phyloP scores from a whole-genome alignment of 2,888 invertebrate genomes.

The Agrotis clavis region DNA sequence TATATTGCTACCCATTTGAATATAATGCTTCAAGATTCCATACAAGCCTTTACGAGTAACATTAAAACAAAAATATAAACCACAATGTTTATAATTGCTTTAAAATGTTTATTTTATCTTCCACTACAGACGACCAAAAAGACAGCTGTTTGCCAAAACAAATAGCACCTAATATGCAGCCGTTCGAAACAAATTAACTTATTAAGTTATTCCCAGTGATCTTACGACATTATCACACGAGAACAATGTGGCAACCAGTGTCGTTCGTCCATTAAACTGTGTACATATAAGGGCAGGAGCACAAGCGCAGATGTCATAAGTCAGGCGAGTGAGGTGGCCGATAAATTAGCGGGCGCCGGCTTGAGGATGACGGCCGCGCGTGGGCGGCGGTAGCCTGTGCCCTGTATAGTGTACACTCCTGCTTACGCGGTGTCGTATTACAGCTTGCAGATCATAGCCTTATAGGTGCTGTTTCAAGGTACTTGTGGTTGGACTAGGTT shows the following conservation, averaged over 20 bases:
- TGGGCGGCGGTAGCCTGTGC: conserved; percentile 62
- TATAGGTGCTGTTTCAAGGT: conserved; percentile 29
- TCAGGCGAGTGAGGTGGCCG: conserved; percentile 59
- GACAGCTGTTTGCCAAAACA: background rate
- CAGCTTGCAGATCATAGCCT: conserved; percentile 47
- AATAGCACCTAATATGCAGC: background rate
- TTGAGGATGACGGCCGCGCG: conserved; percentile 56
- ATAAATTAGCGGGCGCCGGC: conserved; percentile 61
- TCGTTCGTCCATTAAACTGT: conserved; percentile 63
- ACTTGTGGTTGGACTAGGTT: conserved; percentile 26
- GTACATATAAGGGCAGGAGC: conserved; percentile 70
- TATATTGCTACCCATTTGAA: conserved; percentile 65
- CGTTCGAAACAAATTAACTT: background rate
- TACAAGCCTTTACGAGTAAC: background rate
- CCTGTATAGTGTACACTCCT: conserved; percentile 30
- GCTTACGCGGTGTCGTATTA: conserved; percentile 56
- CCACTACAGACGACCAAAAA: background rate
- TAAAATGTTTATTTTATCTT: too few species aligned
- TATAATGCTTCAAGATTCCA: conserved; percentile 37
- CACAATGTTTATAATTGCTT: background rate
- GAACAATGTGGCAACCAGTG: conserved; percentile 49
- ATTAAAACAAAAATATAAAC: background rate
- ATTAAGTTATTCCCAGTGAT: conserved; percentile 28
- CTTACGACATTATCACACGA: conserved; percentile 40
- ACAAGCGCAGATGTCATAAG: conserved; percentile 63